Conservation (phyloP, 2,797 vertebrate species). For the Spinibarbus caldwelli region DNA sequence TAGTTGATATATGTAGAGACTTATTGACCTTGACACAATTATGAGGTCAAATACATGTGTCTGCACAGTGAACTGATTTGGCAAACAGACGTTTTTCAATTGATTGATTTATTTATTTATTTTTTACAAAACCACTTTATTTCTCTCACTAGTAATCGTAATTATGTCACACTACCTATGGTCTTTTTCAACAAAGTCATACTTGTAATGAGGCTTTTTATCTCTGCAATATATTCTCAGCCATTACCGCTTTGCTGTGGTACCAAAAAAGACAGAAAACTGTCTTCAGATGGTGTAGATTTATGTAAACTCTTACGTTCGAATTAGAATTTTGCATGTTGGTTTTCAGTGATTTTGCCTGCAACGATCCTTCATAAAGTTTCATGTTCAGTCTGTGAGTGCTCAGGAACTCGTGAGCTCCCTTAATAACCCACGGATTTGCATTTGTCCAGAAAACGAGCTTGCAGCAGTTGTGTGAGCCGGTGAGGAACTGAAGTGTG, state of each 20-base stretch:
- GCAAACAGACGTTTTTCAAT: neutral
- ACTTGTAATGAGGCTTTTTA: neutral
- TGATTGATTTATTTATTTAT: neutral
- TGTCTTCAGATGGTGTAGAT: neutral
- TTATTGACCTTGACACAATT: too few species aligned
- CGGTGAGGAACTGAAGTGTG: slow-evolving; percentile 56
- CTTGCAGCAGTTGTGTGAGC: slow-evolving; percentile 35
- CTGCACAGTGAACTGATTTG: neutral
- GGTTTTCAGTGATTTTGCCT: neutral
- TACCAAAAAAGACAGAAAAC: neutral
- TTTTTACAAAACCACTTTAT: neutral
- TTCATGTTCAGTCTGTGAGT: neutral
- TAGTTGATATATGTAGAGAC: too few species aligned
- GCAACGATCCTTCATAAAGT: neutral
- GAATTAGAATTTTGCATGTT: neutral
- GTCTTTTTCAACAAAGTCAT: neutral
- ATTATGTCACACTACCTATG: neutral
- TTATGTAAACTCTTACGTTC: neutral
- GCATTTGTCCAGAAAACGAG: slow-evolving; percentile 36
- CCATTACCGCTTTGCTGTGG: neutral
- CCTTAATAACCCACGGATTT: slow-evolving; percentile 2
- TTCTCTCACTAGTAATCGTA: neutral
- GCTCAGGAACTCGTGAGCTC: neutral
- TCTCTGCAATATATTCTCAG: neutral
- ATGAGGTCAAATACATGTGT: too few species aligned